Percentiles rank a stretch among this genome's conserved stretches.
phyloP scores from a whole-genome alignment of 2,113 vertebrate species.

The Cottus gobio region DNA sequence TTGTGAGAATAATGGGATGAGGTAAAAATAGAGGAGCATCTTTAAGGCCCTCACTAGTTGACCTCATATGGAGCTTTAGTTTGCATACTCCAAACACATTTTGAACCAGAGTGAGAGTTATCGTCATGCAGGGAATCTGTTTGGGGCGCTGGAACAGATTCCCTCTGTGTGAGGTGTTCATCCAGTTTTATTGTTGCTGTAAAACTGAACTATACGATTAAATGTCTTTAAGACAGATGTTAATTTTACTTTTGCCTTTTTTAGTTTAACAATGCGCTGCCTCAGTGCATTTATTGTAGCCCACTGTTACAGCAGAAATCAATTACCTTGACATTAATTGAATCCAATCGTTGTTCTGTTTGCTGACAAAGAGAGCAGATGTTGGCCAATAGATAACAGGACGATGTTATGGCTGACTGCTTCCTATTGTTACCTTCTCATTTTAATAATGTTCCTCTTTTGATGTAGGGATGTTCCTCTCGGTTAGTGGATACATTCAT shows the following conservation, averaged over 20 bases:
- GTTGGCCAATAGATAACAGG: slow-evolving; percentile 14
- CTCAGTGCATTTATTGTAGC: background rate
- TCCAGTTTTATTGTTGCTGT: background rate
- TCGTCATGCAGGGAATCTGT: background rate
- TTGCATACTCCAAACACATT: background rate
- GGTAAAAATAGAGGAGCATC: background rate
- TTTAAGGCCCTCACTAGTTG: background rate
- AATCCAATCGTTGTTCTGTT: slow-evolving; percentile 16
- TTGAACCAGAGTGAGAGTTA: no score
- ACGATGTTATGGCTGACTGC: background rate
- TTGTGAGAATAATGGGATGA: background rate
- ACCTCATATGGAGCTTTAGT: background rate
- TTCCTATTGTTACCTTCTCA: slow-evolving; percentile 10
- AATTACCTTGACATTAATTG: background rate
- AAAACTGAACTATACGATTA: background rate
- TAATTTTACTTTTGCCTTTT: background rate
- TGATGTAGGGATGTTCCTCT: background rate
- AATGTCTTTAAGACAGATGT: background rate
- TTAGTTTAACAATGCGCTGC: background rate
- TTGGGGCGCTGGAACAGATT: background rate
- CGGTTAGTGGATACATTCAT: background rate
- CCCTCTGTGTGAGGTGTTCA: background rate
- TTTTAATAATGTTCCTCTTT: slow-evolving; percentile 18
- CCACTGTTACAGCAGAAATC: background rate
- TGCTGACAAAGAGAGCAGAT: slow-evolving; percentile 24